Conservation (phyloP, 2,113 vertebrate species). For the Hirundichthys speculiger region DNA sequence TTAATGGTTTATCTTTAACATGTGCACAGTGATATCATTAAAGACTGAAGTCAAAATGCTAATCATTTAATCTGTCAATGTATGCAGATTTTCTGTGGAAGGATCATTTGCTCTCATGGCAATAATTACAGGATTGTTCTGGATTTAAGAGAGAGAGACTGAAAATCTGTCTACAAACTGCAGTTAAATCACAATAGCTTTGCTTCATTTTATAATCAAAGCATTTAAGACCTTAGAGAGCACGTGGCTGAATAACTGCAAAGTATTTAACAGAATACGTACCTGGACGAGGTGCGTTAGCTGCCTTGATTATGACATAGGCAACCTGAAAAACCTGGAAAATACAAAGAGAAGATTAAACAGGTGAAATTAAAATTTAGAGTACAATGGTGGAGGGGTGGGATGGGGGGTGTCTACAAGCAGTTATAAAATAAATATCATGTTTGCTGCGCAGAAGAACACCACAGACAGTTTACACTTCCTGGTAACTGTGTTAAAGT, state of each 20-base stretch:
- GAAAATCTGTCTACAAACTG: constrained; percentile 5
- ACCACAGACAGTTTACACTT: too few species aligned
- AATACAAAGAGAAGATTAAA: constrained; percentile 12
- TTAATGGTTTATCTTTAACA: too few species aligned
- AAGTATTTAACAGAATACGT: constrained; percentile 1
- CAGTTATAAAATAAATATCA: neutral
- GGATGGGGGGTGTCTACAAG: neutral
- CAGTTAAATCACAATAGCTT: constrained; percentile 16
- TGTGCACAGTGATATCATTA: neutral
- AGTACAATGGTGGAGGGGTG: too few species aligned
- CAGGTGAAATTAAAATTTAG: neutral
- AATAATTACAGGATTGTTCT: constrained; percentile 12
- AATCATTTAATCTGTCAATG: constrained; percentile 15
- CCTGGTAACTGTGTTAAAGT: too few species aligned
- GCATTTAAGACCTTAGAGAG: too few species aligned
- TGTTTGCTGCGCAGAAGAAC: too few species aligned
- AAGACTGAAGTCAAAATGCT: neutral
- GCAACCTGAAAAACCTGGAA: constrained; percentile 95
- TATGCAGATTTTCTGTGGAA: constrained; percentile 8
- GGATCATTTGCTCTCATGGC: constrained; percentile 12
- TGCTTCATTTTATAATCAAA: constrained; percentile 9
- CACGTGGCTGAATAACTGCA: too few species aligned
- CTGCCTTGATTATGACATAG: constrained; percentile 94
- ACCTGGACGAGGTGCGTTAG: constrained; percentile 95
- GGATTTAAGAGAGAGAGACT: neutral